phyloP scores from a whole-genome alignment of 2,797 vertebrate species.

The Sebastes diaconus region DNA sequence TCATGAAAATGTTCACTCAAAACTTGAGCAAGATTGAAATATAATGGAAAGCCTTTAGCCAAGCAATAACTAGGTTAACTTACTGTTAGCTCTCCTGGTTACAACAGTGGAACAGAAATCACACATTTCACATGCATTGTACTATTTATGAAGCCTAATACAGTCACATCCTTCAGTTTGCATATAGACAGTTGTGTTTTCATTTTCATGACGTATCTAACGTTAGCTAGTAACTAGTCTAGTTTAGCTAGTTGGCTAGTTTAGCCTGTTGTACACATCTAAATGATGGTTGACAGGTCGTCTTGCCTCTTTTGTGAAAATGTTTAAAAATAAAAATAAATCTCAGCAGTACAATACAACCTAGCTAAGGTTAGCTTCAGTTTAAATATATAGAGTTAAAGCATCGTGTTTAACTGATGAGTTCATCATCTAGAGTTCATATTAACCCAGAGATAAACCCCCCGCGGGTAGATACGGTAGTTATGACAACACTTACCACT shows the following conservation, averaged over 20 bases:
- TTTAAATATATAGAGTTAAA: neutral
- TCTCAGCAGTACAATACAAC: neutral
- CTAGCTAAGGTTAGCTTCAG: neutral
- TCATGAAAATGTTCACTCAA: neutral
- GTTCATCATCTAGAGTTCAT: neutral
- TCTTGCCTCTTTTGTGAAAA: neutral
- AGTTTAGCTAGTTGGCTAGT: neutral
- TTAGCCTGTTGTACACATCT: neutral
- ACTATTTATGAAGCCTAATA: neutral
- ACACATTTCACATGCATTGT: neutral
- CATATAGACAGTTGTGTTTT: neutral
- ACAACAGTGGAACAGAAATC: neutral
- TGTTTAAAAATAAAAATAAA: neutral
- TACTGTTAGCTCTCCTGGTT: neutral
- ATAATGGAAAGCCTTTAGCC: neutral
- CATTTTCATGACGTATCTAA: neutral
- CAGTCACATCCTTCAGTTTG: neutral
- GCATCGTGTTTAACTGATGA: too few species aligned
- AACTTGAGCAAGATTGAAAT: neutral
- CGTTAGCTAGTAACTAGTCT: too few species aligned
- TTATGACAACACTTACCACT: neutral
- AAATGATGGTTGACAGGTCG: neutral
- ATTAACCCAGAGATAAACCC: neutral
- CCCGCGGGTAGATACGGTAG: accelerated
- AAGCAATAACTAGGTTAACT: neutral